Evolutionary conservation across 2,113 vertebrate genomes (phyloP).

Genomic region (Plectropomus leopardus): DNA sequence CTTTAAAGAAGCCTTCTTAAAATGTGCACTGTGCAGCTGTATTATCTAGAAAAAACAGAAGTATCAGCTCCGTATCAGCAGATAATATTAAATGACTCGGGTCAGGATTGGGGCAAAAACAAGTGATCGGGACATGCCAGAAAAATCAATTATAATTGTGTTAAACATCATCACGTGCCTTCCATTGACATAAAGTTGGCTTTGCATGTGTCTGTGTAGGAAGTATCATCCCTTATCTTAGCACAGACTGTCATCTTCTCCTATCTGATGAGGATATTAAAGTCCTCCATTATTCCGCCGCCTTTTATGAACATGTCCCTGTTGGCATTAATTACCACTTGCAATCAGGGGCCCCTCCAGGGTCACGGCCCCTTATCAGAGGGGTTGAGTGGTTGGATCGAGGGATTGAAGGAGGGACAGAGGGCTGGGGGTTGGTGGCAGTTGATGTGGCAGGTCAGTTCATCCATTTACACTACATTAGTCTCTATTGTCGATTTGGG

Average conservation of each 20-base stretch:
- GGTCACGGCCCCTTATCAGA: conserved; percentile 49
- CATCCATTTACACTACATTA: conserved; percentile 68
- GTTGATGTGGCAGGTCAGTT: conserved; percentile 59
- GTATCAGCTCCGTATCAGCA: too few relatives aligned
- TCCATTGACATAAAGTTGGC: not conserved
- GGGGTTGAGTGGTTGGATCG: conserved; percentile 49
- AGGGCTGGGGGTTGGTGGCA: conserved; percentile 19
- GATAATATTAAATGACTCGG: too few relatives aligned
- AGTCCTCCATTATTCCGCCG: conserved; percentile 39
- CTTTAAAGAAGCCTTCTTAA: too few relatives aligned
- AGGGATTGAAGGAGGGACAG: conserved; percentile 19
- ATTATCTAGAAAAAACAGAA: too few relatives aligned
- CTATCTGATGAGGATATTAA: conserved; percentile 46
- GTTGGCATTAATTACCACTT: conserved; percentile 61
- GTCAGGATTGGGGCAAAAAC: too few relatives aligned
- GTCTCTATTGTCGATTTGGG: conserved; percentile 51
- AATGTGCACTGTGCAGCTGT: too few relatives aligned
- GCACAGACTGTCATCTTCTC: conserved; percentile 33
- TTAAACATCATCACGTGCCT: not conserved
- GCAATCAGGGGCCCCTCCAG: conserved; percentile 50
- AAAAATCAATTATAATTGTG: not conserved
- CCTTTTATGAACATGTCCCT: conserved; percentile 42
- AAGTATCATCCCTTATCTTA: conserved; percentile 8
- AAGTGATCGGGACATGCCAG: too few relatives aligned
- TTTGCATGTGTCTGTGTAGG: not conserved